Evolutionary conservation across 2,113 vertebrate species (phyloP), one percentile per base, ranked within the genome.

Genomic region (Dasyornis broadbenti): DNA sequence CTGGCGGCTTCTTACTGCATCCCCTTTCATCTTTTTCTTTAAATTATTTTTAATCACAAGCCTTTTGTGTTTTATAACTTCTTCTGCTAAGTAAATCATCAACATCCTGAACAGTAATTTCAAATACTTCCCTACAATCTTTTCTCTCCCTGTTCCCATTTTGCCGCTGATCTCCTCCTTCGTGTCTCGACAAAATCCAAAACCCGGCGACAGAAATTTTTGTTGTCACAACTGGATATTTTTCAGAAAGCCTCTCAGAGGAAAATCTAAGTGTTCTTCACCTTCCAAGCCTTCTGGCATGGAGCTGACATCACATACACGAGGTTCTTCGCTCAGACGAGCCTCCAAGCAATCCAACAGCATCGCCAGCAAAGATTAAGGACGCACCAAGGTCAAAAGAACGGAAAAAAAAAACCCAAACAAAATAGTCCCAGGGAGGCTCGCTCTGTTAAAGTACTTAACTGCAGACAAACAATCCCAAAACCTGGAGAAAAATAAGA

Each of bases 341-440:
- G 86, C 93, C 77, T 79, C 31, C 63, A 8, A 86, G 96, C 92
- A 27, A 75, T 75, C 54, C 94, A 80, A 23, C 82, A 72, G 17
- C 45, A 1, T 28, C 5, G 11, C 56, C 66, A 71, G 88, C 39
- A 81, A 92, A 72, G 57, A 82, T 31, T 40, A 20, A 93, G 91
- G 93, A 95, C 83, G 65, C n/a, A 42, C 52, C 80, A 96, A 95
- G 95, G 91, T 94, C 93, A 95, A 60, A 57, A 69, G 65, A 77
- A 76, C 84, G 21, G 52, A 6, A 17, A 33, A 61, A 37, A 61
- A 24, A 39, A 16, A 0, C 0, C 2, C 13, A 70, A 66, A 57
- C 19, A 66, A 47, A 92, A 69, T 3, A 52, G 16, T 7, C 73
- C 10, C 45, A 75, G 31, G 1, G 6, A 81, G n/a, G 15, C 10